Evolutionary conservation across 30 jellyfish, hydroid and myxozoan species (phyloP), one percentile per base, ranked within the genome.

Genomic region (Aurelia aurita complex sp. Pacific): DNA sequence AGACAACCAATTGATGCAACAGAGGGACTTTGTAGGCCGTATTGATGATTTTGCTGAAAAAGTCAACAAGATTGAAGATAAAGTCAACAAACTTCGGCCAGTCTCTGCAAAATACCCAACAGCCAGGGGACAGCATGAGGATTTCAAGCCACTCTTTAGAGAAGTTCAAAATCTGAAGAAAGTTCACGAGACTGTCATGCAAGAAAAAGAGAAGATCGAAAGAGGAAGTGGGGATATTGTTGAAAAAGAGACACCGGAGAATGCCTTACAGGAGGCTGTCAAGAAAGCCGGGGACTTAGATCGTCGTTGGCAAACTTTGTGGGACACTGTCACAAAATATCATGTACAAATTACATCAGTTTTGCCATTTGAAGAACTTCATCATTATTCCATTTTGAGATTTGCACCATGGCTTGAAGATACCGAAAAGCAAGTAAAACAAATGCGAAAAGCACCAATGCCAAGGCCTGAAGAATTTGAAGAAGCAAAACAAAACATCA

Each of bases 371-470:
- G 98, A 92, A 75, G 98, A 88, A 64, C 69, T 67, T 40, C 83
- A 82, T 69, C 97, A 92, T 72, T 87, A 87, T 57, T 46, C 91
- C 17, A 81, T 82, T 14, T 40, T 92, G 87, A 82, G 84, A 64
- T 80, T 87, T 64, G 88, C 73, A 17, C 98, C 98, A 10, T 92
- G 98, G 98, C 61, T 92, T 18, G 97, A 87, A 46, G 90, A 70
- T 32, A 91, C 94, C 0, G 98, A 92, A 65, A 81, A 92, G 90
- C 55, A 70, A 16, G 66, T 82, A 43, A 54, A 76, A 29, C 90
- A 78, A 40, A 19, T 87, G 40, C 69, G 73, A 34, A 61, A n/a
- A 18, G 85, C 86, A 64, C 86, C 95, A 46, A 38, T 42, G 77
- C 62, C 88, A 14, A 42, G 59, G 53, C 83, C 75, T 40, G 86